Conservation (phyloP, 92 coral and sea anemone species). For the Epizoanthus illoricatus region DNA sequence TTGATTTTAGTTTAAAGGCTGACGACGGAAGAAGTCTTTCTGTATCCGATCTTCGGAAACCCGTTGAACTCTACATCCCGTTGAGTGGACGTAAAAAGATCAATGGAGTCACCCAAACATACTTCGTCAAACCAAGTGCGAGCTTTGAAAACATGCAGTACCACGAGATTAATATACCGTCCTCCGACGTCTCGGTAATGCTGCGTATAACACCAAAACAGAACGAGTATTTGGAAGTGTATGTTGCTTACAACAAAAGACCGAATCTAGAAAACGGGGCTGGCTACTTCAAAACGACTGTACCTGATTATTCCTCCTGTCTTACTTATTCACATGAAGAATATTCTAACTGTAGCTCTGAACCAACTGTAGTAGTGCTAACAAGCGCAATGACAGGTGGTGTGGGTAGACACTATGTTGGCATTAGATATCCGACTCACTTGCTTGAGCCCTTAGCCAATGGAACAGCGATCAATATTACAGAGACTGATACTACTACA, state of each 20-base stretch:
- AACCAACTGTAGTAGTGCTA: conserved; percentile 54
- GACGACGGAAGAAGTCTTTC: no score
- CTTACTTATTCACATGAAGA: not conserved
- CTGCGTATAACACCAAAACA: conserved; percentile 32
- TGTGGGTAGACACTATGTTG: conserved; percentile 63
- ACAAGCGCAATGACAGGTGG: conserved; percentile 50
- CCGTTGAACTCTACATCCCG: no score
- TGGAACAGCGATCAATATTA: not conserved
- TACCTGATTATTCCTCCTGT: conserved; percentile 59
- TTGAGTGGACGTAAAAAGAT: no score
- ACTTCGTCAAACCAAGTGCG: conserved; percentile 33
- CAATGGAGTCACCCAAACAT: no score
- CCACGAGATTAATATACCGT: conserved; percentile 48
- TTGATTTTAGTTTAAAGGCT: no score
- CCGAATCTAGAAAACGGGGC: conserved; percentile 44
- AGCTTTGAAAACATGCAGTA: conserved; percentile 28
- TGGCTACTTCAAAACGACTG: conserved; percentile 5
- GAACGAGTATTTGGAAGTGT: conserved; percentile 42
- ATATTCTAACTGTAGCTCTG: conserved; percentile 38
- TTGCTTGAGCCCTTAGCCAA: not conserved
- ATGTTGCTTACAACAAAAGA: conserved; percentile 37
- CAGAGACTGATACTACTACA: not conserved
- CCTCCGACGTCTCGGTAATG: conserved; percentile 20
- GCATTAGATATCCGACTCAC: conserved; percentile 45
- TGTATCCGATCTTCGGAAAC: no score